Percentiles rank a stretch among this genome's conserved stretches.
These are phyloP conservation scores for Poeciliopsis retropinna DNA, from an alignment of 2,113 vertebrate species.

Conservation along the genomic window DNA sequence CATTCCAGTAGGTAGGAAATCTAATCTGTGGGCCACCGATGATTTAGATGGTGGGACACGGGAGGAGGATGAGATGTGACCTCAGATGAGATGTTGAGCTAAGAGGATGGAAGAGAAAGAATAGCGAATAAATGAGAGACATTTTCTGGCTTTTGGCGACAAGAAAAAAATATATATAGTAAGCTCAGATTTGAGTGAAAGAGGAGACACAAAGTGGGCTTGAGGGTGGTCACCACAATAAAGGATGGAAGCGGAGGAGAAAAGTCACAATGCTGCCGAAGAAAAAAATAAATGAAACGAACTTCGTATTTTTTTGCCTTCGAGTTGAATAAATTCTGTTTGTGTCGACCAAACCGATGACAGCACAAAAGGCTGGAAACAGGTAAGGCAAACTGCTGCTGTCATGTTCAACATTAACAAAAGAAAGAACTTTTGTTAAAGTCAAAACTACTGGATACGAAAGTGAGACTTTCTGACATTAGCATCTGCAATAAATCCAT, in stretches of 20 bases:
- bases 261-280: conserved; percentile 5
- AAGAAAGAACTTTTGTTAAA: conserved; percentile 3
- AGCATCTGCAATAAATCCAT: neutral
- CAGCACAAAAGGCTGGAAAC: conserved; percentile 1
- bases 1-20: conserved; percentile 53
- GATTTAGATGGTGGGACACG: conserved; percentile 56
- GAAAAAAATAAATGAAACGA: conserved; percentile 8
- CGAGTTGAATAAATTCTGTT: conserved; percentile 6
- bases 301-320: conserved; percentile 12
- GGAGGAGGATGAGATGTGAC: conserved; percentile 41
- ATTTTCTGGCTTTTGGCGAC: conserved; percentile 44
- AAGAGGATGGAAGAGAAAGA: conserved; percentile 5
- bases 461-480: neutral
- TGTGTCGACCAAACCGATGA: neutral
- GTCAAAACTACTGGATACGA: neutral
- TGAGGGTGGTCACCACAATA: conserved; percentile 25
- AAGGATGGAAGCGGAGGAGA: conserved; percentile 19
- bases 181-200: conserved; percentile 33
- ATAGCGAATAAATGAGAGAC: conserved; percentile 23
- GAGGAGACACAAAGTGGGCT: conserved; percentile 28
- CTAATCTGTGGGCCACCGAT: conserved; percentile 61
- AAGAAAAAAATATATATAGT: conserved; percentile 15
- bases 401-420: conserved; percentile 6
- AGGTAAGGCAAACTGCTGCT: neutral
- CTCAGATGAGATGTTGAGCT: conserved; percentile 37